phyloP scores from a whole-genome alignment of 2,797 vertebrate species.

The Tolypeutes matacus region DNA sequence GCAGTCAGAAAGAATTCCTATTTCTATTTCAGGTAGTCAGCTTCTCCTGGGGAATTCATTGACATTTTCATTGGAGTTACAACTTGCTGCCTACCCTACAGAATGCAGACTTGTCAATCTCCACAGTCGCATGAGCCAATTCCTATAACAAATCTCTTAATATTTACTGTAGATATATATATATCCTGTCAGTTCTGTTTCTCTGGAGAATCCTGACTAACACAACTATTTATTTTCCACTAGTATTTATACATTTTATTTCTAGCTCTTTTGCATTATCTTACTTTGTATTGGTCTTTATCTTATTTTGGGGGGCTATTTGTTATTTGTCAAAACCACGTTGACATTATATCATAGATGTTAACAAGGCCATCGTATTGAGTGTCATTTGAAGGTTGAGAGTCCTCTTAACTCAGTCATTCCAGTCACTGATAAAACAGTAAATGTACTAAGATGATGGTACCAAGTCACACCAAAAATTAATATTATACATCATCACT shows the following conservation, averaged over 20 bases:
- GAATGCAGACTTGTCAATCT: too few species aligned
- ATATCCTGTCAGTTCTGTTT: too few species aligned
- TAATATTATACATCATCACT: not conserved
- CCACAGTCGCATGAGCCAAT: too few species aligned
- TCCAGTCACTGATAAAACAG: conserved; percentile 42
- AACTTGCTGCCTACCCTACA: too few species aligned
- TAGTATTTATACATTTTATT: conserved; percentile 24
- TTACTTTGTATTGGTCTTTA: not conserved
- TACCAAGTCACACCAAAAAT: conserved; percentile 1
- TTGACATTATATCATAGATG: conserved; percentile 24
- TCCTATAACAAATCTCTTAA: too few species aligned
- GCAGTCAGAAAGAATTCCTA: too few species aligned
- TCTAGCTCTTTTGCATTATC: conserved; percentile 22
- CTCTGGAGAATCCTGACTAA: too few species aligned
- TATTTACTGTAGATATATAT: too few species aligned
- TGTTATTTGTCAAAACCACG: conserved; percentile 46
- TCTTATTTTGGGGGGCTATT: conserved; percentile 26
- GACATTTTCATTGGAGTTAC: too few species aligned
- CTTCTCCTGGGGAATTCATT: too few species aligned
- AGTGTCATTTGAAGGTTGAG: conserved; percentile 51
- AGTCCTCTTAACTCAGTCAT: conserved; percentile 43
- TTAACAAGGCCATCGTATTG: conserved; percentile 35
- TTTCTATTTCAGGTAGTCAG: too few species aligned
- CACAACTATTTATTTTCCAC: not conserved
- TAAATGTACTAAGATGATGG: not conserved